These are phyloP conservation scores for Ahaetulla prasina DNA, from an alignment of 2,113 vertebrate species.

Conservation along the genomic window DNA sequence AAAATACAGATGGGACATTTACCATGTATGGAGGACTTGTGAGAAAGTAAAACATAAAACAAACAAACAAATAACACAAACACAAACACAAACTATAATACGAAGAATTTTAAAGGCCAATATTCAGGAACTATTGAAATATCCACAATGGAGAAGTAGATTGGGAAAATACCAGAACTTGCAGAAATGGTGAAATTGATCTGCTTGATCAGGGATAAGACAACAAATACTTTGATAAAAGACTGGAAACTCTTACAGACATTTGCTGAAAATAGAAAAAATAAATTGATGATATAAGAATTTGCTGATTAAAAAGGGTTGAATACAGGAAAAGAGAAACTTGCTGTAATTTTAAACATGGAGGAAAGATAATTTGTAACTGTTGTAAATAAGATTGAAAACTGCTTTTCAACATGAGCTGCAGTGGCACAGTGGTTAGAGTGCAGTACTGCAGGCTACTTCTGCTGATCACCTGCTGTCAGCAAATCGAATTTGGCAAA, in stretches of 20 bases:
- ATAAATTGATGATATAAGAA: neutral
- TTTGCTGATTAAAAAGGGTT: neutral
- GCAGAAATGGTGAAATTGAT: neutral
- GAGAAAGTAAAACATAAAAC: neutral
- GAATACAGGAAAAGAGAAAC: neutral
- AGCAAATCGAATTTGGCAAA: too few relatives aligned
- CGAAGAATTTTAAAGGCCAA: neutral
- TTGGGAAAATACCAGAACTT: neutral
- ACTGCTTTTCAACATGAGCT: neutral
- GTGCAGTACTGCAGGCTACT: too few relatives aligned
- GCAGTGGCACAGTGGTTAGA: too few relatives aligned
- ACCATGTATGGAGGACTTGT: neutral
- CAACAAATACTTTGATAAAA: neutral
- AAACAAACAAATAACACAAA: neutral
- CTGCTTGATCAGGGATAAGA: neutral
- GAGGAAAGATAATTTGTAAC: neutral
- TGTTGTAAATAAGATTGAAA: neutral
- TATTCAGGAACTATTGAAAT: neutral
- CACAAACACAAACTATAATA: neutral
- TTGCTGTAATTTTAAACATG: neutral
- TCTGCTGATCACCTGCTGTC: too few relatives aligned
- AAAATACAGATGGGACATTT: neutral
- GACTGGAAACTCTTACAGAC: neutral
- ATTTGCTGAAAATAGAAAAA: neutral
- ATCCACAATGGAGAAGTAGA: neutral